Evolutionary conservation across 1,140 invertebrate genomes (phyloP).

Genomic region (Danaus plexippus): DNA sequence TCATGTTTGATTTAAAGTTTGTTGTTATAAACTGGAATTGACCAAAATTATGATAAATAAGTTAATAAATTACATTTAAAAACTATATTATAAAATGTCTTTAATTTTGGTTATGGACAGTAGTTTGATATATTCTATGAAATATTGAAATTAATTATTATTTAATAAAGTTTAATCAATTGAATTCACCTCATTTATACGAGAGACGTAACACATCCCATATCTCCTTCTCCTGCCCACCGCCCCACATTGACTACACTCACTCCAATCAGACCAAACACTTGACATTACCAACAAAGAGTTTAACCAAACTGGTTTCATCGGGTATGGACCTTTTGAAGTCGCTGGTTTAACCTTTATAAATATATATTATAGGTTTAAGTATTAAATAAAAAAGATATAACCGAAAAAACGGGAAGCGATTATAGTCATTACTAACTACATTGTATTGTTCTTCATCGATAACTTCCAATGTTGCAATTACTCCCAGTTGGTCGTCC

Average conservation of each 20-base stretch:
- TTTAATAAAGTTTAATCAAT: neutral
- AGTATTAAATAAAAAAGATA: no score
- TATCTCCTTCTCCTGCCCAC: constrained; percentile 70
- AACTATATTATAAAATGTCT: no score
- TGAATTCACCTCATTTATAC: neutral
- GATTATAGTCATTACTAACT: constrained; percentile 18
- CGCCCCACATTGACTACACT: constrained; percentile 75
- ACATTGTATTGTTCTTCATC: constrained; percentile 23
- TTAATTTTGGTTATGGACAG: no score
- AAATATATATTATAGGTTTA: neutral
- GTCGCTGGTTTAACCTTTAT: constrained; percentile 26
- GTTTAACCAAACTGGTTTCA: neutral
- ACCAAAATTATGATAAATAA: no score
- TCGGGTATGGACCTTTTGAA: constrained; percentile 22
- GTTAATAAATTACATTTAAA: no score
- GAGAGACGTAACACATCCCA: constrained; percentile 72
- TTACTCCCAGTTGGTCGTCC: constrained; percentile 17
- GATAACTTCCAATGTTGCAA: constrained; percentile 33
- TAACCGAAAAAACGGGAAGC: neutral
- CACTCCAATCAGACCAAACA: constrained; percentile 73
- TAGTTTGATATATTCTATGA: no score
- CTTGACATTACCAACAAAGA: constrained; percentile 16
- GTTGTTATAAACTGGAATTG: no score
- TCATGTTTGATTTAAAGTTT: no score
- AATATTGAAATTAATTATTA: constrained; percentile 4